Evolutionary conservation across 92 coral and sea anemone genomes (phyloP).

Genomic region (Phenganax marumi): DNA sequence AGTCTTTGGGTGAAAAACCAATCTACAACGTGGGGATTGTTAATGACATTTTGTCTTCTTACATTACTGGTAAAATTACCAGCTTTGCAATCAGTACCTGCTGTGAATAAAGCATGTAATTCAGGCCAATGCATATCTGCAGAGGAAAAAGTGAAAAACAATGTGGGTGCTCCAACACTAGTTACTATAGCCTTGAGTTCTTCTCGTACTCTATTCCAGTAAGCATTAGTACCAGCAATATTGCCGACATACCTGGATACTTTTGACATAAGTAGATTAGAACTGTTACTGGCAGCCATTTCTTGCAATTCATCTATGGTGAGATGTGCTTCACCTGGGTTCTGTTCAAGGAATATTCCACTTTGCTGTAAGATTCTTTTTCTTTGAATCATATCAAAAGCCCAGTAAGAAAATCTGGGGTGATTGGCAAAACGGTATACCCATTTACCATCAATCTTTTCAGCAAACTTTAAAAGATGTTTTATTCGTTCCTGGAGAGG

Average conservation of each 20-base stretch:
- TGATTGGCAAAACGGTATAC: too few relatives aligned
- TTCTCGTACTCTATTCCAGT: too few relatives aligned
- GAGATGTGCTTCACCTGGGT: too few relatives aligned
- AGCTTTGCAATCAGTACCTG: not conserved
- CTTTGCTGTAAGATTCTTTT: too few relatives aligned
- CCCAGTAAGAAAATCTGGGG: conserved; percentile 46
- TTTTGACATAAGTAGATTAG: conserved; percentile 2
- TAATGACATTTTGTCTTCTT: conserved; percentile 64
- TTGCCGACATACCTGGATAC: too few relatives aligned
- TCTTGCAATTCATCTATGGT: conserved; percentile 43
- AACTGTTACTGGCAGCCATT: conserved; percentile 38
- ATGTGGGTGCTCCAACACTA: conserved; percentile 58
- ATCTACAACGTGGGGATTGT: conserved; percentile 64
- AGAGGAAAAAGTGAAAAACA: conserved; percentile 68
- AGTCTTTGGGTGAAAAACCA: conserved; percentile 15
- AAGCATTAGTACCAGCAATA: too few relatives aligned
- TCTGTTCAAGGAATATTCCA: too few relatives aligned
- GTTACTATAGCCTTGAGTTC: too few relatives aligned
- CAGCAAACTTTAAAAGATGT: conserved; percentile 45
- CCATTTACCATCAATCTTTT: too few relatives aligned
- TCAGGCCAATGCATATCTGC: conserved; percentile 79
- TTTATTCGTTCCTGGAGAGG: conserved; percentile 44
- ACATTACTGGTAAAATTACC: conserved; percentile 49
- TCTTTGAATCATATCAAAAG: conserved; percentile 40
- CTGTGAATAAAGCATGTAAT: conserved; percentile 48